A percentile compares a stretch with the other conserved stretches of the same genome.
These are phyloP conservation scores for Cryptus armator DNA, from an alignment of 2,888 invertebrate genomes.

Conservation along the genomic window DNA sequence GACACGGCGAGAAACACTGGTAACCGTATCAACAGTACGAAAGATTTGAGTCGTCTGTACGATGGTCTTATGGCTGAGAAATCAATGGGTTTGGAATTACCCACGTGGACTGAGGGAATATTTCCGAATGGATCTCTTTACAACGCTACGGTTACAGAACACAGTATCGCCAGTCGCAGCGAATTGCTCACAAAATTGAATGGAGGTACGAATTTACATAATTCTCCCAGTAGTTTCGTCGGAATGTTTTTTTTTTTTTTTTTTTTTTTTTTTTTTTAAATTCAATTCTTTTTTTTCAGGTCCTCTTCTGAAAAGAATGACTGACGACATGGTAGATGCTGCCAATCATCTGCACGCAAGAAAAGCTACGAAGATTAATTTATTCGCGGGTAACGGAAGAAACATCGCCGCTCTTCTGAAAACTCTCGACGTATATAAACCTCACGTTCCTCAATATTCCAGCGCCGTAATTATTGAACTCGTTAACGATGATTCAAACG, in stretches of 20 bases:
- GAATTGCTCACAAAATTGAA: too few relatives aligned
- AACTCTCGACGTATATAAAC: slow-evolving; percentile 86
- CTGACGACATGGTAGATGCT: slow-evolving; percentile 56
- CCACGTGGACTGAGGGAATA: too few relatives aligned
- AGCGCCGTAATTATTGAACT: slow-evolving; percentile 87
- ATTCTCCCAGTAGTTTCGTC: not conserved
- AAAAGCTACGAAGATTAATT: slow-evolving; percentile 71
- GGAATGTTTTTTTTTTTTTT: not conserved
- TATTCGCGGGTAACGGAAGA: slow-evolving; percentile 80
- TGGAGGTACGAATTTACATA: not conserved
- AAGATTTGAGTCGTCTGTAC: slow-evolving; percentile 74
- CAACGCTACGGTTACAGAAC: too few relatives aligned
- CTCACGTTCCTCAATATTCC: slow-evolving; percentile 87
- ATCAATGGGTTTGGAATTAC: slow-evolving; percentile 86
- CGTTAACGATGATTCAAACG: slow-evolving; percentile 77
- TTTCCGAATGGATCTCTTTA: too few relatives aligned
- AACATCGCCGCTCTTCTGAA: slow-evolving; percentile 85
- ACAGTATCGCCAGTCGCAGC: too few relatives aligned
- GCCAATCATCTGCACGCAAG: slow-evolving; percentile 11
- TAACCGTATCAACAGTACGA: slow-evolving; percentile 67
- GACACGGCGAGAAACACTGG: slow-evolving; percentile 73
- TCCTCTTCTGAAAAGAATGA: slow-evolving; percentile 62
- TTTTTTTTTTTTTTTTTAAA: too few relatives aligned
- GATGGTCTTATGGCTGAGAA: slow-evolving; percentile 83
- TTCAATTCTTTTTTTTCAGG: slow-evolving; percentile 76